A percentile compares a stretch with the other conserved stretches of the same genome.
phyloP scores from a whole-genome alignment of 2,113 vertebrate species.

The Syngnathoides biaculeatus region DNA sequence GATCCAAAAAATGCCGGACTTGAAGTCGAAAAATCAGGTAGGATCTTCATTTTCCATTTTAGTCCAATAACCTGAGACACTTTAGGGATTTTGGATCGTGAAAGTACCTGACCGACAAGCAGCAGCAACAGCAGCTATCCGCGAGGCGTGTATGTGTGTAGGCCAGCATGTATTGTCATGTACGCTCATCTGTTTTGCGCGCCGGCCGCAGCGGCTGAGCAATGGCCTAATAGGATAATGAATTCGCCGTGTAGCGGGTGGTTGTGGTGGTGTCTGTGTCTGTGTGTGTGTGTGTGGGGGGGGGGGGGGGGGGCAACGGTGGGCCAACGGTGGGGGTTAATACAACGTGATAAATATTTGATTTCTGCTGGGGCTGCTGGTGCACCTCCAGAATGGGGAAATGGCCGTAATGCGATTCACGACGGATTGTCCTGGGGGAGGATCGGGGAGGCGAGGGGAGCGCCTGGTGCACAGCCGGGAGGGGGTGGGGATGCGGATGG shows the following conservation, averaged over 20 bases:
- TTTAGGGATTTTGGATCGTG: slow-evolving; percentile 7
- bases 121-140: slow-evolving; percentile 20
- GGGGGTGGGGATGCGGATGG: too few relatives aligned
- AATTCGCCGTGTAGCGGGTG: slow-evolving; percentile 64
- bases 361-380: slow-evolving; percentile 72
- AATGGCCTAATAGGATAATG: slow-evolving; percentile 70
- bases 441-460: slow-evolving; percentile 47
- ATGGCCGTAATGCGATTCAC: slow-evolving; percentile 73
- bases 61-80: too few relatives aligned
- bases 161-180: slow-evolving; percentile 6
- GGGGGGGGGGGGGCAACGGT: not conserved
- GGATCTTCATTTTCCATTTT: not conserved
- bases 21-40: not conserved
- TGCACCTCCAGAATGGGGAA: slow-evolving; percentile 72
- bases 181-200: slow-evolving; percentile 38
- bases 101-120: slow-evolving; percentile 38
- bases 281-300: not conserved
- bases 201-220: slow-evolving; percentile 46
- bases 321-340: slow-evolving; percentile 68
- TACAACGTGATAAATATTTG: slow-evolving; percentile 77
- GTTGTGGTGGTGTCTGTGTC: slow-evolving; percentile 24
- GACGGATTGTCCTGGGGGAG: slow-evolving; percentile 72
- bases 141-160: slow-evolving; percentile 1
- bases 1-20: too few relatives aligned
- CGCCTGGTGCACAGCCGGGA: slow-evolving; percentile 65